phyloP scores from a whole-genome alignment of 2,113 vertebrate genomes.

The Perca flavescens region DNA sequence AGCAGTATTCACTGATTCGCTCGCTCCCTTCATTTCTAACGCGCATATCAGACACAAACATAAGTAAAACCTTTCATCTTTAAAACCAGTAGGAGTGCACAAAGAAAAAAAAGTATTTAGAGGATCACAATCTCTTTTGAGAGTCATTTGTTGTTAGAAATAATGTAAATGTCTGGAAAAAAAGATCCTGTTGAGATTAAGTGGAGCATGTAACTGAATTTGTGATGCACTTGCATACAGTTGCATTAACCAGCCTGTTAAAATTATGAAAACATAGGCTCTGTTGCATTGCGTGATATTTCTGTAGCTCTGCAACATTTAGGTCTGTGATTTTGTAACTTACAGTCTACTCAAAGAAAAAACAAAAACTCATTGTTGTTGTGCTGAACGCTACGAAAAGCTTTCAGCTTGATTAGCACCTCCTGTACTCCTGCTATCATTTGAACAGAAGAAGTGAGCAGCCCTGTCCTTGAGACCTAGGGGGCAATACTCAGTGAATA shows the following conservation, averaged over 20 bases:
- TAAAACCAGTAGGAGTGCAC: neutral
- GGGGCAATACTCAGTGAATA: neutral
- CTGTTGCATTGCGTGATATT: no score
- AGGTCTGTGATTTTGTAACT: no score
- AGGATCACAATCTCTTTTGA: no score
- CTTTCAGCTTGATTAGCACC: neutral
- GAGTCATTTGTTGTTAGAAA: no score
- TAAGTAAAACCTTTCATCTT: neutral
- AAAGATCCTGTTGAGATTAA: neutral
- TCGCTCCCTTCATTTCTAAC: neutral
- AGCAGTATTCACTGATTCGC: conserved; percentile 1
- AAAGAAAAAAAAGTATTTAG: no score
- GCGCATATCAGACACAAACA: neutral
- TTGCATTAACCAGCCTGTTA: neutral
- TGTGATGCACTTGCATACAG: neutral
- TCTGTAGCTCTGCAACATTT: no score
- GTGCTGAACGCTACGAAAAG: no score
- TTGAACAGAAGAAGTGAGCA: neutral
- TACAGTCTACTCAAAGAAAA: no score
- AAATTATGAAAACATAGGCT: no score
- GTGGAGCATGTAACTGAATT: neutral
- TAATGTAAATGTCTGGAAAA: neutral
- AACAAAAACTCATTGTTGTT: no score
- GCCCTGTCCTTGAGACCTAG: neutral
- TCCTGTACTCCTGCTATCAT: neutral